Evolutionary conservation across 1,140 invertebrate species (phyloP).

Genomic region (Cephus cinctus): DNA sequence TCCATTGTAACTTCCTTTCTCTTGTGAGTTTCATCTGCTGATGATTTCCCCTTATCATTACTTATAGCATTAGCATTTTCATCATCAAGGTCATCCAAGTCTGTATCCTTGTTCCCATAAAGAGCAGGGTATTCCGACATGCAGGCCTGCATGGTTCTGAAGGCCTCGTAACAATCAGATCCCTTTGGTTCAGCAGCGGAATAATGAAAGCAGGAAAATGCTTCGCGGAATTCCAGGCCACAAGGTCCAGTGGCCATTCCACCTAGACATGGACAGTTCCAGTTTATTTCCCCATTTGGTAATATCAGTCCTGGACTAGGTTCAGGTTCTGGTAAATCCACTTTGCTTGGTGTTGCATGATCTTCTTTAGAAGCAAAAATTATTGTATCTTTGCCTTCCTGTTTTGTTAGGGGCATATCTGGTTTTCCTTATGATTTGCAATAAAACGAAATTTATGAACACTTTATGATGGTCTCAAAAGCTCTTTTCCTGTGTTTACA

Average conservation of each 20-base stretch:
- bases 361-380: conserved; percentile 84
- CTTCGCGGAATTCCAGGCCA: conserved; percentile 87
- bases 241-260: conserved; percentile 96
- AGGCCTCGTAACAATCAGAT: conserved; percentile 87
- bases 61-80: too few species aligned
- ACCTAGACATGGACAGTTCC: conserved; percentile 94
- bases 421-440: too few species aligned
- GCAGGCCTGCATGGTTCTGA: conserved; percentile 90
- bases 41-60: too few species aligned
- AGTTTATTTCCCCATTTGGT: conserved; percentile 90
- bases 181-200: conserved; percentile 77
- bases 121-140: conserved; percentile 86
- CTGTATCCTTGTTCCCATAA: conserved; percentile 66
- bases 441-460: too few species aligned
- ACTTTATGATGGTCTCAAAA: too few species aligned
- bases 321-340: conserved; percentile 72
- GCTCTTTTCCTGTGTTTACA: too few species aligned
- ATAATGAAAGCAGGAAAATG: conserved; percentile 94
- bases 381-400: conserved; percentile 77
- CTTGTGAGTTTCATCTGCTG: too few species aligned
- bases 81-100: conserved; percentile 49
- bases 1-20: too few species aligned
- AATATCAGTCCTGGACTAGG: conserved; percentile 78
- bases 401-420: too few species aligned
- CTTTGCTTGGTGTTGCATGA: conserved; percentile 68